Evolutionary conservation across 2,113 vertebrate genomes (phyloP).

Genomic region (Sakesphorus luctuosus): DNA sequence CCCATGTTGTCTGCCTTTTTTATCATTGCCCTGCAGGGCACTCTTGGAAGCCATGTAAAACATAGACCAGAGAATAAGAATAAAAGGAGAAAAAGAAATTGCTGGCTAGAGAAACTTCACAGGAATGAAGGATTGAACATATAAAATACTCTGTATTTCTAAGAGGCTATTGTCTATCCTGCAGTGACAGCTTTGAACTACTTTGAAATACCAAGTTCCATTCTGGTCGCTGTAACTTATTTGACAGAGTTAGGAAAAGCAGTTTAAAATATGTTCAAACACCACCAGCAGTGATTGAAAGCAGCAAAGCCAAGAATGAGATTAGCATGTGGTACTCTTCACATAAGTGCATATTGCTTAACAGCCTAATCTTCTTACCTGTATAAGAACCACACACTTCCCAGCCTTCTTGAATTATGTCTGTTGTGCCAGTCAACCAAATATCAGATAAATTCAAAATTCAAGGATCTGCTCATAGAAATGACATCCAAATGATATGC

Average conservation of each 20-base stretch:
- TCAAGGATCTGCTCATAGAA: conserved; percentile 4
- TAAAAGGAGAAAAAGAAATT: background rate
- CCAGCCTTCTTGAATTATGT: conserved; percentile 6
- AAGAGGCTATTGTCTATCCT: background rate
- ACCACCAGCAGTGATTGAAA: background rate
- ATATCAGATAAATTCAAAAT: conserved; percentile 39
- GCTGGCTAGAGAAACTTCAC: background rate
- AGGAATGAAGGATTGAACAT: background rate
- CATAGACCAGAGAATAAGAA: background rate
- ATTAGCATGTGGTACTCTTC: conserved; percentile 36
- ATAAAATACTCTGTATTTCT: background rate
- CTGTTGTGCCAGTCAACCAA: conserved; percentile 18
- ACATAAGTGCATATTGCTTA: conserved; percentile 47
- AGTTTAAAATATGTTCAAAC: conserved; percentile 8
- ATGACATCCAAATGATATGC: conserved; percentile 25
- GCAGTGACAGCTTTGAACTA: conserved; percentile 8
- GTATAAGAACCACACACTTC: background rate
- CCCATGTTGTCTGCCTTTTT: background rate
- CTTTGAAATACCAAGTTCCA: background rate
- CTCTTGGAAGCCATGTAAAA: background rate
- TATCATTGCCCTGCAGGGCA: background rate
- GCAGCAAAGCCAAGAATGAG: conserved; percentile 30
- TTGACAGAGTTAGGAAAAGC: conserved; percentile 7
- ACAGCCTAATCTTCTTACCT: conserved; percentile 35
- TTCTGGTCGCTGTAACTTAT: background rate